Conservation (phyloP, 2,888 invertebrate genomes). For the Tipula lateralis region DNA sequence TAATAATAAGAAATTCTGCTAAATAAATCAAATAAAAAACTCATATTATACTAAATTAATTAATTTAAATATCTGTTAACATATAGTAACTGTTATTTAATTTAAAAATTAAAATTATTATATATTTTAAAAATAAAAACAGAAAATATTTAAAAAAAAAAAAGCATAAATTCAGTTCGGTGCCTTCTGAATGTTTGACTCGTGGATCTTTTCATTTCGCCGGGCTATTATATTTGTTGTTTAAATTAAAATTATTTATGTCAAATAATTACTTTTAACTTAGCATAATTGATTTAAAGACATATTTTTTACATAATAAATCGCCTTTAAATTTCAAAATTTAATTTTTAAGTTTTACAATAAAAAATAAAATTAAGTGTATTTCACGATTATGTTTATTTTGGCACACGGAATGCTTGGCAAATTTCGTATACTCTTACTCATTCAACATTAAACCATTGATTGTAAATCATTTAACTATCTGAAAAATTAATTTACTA, state of each 20-base stretch:
- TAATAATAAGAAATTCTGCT: slow-evolving; percentile 20
- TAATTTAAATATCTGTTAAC: slow-evolving; percentile 30
- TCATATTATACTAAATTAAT: background rate
- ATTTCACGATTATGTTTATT: background rate
- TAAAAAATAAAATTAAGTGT: background rate
- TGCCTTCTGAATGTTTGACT: slow-evolving; percentile 33
- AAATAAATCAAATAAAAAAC: slow-evolving; percentile 26
- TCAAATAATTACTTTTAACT: slow-evolving; percentile 28
- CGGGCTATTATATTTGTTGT: slow-evolving; percentile 24
- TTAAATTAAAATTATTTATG: slow-evolving; percentile 12
- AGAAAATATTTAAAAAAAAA: background rate
- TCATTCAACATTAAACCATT: background rate
- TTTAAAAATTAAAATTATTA: background rate
- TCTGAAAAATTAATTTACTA: too few species aligned
- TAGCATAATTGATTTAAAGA: background rate
- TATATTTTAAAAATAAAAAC: slow-evolving; percentile 29
- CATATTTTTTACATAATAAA: background rate
- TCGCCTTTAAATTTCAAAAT: background rate
- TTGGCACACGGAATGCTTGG: background rate
- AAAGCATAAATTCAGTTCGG: slow-evolving; percentile 33
- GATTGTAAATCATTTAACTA: background rate
- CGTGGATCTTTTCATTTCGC: slow-evolving; percentile 25
- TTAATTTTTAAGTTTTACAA: background rate
- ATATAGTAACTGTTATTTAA: slow-evolving; percentile 20
- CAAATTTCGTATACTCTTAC: background rate